Evolutionary conservation across 2,113 vertebrate genomes (phyloP).

Genomic region (Dicaeum eximium): DNA sequence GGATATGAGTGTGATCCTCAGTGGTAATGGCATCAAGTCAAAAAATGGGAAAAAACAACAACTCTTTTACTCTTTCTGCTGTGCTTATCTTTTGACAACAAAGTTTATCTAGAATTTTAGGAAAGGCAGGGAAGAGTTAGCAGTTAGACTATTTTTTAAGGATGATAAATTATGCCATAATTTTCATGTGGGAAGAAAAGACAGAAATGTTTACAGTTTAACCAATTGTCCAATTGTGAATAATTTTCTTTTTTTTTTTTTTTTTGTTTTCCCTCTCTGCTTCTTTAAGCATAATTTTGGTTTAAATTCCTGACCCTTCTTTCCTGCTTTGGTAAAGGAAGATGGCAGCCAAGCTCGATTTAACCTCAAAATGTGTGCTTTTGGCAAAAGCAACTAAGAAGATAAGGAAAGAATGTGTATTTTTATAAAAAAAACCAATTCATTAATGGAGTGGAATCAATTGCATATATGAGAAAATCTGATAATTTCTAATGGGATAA

Average conservation of each 20-base stretch:
- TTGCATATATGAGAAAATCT: neutral
- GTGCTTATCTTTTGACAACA: neutral
- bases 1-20: neutral
- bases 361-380: neutral
- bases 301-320: neutral
- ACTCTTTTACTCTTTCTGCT: neutral
- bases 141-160: neutral
- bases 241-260: neutral
- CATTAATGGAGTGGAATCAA: neutral
- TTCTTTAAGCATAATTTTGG: neutral
- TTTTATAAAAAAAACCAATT: neutral
- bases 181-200: neutral
- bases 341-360: neutral
- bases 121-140: neutral
- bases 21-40: rapidly evolving
- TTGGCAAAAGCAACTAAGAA: neutral
- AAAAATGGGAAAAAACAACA: neutral
- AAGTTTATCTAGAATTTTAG: neutral
- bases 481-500: neutral
- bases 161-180: neutral
- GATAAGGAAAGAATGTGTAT: neutral
- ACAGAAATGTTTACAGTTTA: rapidly evolving
- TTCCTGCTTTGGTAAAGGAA: neutral
- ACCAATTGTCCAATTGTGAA: neutral
- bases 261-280: neutral